Percentiles rank a stretch among this genome's conserved stretches.
These are phyloP conservation scores for Microplitis manilae DNA, from an alignment of 2,888 invertebrate genomes.

Conservation along the genomic window DNA sequence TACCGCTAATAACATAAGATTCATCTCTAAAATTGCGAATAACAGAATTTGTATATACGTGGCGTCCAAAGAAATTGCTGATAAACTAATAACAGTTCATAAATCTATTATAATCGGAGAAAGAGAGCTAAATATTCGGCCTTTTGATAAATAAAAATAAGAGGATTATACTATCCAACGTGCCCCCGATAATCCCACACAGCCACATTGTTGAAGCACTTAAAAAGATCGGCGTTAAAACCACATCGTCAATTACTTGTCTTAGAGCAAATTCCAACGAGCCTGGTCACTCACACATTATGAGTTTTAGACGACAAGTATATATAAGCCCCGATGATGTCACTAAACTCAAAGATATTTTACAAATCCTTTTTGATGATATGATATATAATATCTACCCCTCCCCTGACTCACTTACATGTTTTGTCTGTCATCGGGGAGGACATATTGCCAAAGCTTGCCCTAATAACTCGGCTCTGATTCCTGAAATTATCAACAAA, in stretches of 20 bases:
- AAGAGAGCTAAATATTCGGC: neutral
- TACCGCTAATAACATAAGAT: neutral
- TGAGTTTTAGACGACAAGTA: constrained; percentile 3
- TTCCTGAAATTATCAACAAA: no score
- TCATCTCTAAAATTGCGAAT: neutral
- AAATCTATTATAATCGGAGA: neutral
- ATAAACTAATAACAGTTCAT: neutral
- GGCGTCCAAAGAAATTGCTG: neutral
- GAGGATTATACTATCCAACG: neutral
- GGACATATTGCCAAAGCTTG: neutral
- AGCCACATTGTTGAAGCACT: neutral
- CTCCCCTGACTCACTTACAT: neutral
- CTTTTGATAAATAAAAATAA: neutral
- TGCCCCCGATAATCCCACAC: neutral
- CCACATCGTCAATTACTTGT: no score
- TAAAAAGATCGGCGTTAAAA: no score
- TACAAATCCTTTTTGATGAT: neutral
- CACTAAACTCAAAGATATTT: neutral
- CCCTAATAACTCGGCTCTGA: neutral
- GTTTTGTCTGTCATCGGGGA: neutral
- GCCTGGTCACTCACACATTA: neutral
- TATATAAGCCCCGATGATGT: constrained; percentile 4
- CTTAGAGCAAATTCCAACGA: no score
- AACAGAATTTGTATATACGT: neutral
- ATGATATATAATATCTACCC: neutral